A percentile compares a stretch with the other conserved stretches of the same genome.
These are phyloP conservation scores for Panopea generosa DNA, from an alignment of 2,888 invertebrate species.

Conservation along the genomic window DNA sequence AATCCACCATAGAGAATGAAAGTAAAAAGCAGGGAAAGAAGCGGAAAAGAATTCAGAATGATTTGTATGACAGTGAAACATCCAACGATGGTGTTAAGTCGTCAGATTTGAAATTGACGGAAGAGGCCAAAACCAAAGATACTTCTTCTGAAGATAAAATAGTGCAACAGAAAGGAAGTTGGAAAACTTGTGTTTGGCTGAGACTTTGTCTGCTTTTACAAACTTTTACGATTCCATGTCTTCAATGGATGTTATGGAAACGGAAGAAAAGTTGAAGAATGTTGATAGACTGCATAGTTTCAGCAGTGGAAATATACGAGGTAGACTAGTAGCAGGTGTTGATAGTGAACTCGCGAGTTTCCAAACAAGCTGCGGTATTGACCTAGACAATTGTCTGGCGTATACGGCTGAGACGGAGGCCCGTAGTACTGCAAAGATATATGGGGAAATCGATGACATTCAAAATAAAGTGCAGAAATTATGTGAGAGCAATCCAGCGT, in stretches of 20 bases:
- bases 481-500: constrained; percentile 16
- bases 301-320: constrained; percentile 12
- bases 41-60: constrained; percentile 65
- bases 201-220: constrained; percentile 58
- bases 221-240: constrained; percentile 69
- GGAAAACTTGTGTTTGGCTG: constrained; percentile 4
- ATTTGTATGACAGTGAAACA: constrained; percentile 76
- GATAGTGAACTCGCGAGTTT: constrained; percentile 27
- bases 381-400: constrained; percentile 13
- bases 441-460: constrained; percentile 19
- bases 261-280: constrained; percentile 33
- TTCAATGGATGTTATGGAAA: constrained; percentile 58
- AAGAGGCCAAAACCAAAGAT: background rate
- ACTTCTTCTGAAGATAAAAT: background rate
- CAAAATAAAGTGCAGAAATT: constrained; percentile 27
- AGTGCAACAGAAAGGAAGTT: constrained; percentile 6
- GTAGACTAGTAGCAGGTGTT: constrained; percentile 39
- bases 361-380: constrained; percentile 16
- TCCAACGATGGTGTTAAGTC: constrained; percentile 56
- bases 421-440: constrained; percentile 46
- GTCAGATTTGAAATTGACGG: background rate
- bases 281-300: constrained; percentile 12
- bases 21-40: constrained; percentile 39
- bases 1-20: background rate
- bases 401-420: constrained; percentile 57